Evolutionary conservation across 1,140 invertebrate species (phyloP), one percentile per base, ranked within the genome.

Genomic region (Achroia grisella): DNA sequence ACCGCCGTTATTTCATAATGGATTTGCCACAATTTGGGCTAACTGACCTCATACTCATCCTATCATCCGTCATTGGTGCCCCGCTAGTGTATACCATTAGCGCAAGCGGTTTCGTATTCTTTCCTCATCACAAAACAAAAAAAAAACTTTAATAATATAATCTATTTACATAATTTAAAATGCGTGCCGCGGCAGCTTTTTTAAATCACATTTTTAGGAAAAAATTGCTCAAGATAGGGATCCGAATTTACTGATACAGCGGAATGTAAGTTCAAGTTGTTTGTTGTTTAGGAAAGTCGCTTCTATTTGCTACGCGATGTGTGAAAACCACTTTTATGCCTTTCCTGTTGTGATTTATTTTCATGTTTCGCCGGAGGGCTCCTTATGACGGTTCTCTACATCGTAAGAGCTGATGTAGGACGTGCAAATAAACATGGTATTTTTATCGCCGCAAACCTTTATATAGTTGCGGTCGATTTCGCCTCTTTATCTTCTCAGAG

Each of bases 371-470:
- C 14, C 42, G 10, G 29, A 45, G 8, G 17, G 12, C 46, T 36
- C 12, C 56, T 39, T 79, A 67, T 52, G 68, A 33, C 63, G 40
- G 34, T 75, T 70, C 70, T 57, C 48, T 58, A 52, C 60, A 48
- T 44, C 41, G 52, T 52, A 29, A 49, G 44, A 64, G 57, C 64
- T 78, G 74, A 81, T 82, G 75, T 85, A 81, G 75, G 81, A 85
- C 78, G 78, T 81, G 81, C 71, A 80, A 82, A 85, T 85, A 85
- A 85, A 85, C 78, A 82, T 74, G 63, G 75, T 85, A 85, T 85
- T 82, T 85, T 85, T 85, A 85, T 82, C 70, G 71, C 61, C 62
- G 53, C 78, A 81, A 82, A 85, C 81, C 81, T 85, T 82, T 82
- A 85, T 85, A 81, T 82, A 82, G 78, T 79, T 76, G 76, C 68